Evolutionary conservation across 2,888 invertebrate genomes (phyloP), one percentile per base, ranked within the genome.

Genomic region (Zeuzera pyrina): DNA sequence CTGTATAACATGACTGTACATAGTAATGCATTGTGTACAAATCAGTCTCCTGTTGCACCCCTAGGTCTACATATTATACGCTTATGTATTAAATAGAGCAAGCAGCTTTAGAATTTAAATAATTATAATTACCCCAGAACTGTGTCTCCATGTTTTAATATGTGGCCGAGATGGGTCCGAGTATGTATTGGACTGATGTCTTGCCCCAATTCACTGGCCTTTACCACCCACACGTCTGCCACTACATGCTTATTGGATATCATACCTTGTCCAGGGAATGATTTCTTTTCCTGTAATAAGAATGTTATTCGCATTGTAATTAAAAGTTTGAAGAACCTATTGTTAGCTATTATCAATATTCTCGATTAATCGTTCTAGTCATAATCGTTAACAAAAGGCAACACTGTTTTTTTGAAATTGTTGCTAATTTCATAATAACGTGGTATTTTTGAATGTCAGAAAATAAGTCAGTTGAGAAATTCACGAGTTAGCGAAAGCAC

Each of bases 151-250:
- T 93, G 91, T 58, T 93, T 93, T 27, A 99, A 83, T 41, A 98
- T 71, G 65, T 97, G 94, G 0, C 99, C 99, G 28, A 99, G 83
- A 84, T 99, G 99, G 2, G 97, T 95, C 43, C 92, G 88, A 4
- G 94, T 90, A 61, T 97, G 97, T 43, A 93, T 88, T 0, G 91
- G 89, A 48, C 89, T 93, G 25, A 93, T 91, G 40, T 89, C 91
- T 1, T 90, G 78, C 1, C 98, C 98, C 30, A 96, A 74, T 50
- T 95, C 94, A 33, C 91, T 91, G 11, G 94, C 88, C 61, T 90
- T 91, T 1, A 96, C 93, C 1, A 99, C 88, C 95, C 97, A 99
- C 15, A 94, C 91, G 69, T 99, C 98, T 3, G 96, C 92, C 30
- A 97, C 77, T 2, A 92, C 89, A 69, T 98, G 97, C 83, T 92